Evolutionary conservation across 2,113 vertebrate species (phyloP).

Genomic region (Mustela nigripes): DNA sequence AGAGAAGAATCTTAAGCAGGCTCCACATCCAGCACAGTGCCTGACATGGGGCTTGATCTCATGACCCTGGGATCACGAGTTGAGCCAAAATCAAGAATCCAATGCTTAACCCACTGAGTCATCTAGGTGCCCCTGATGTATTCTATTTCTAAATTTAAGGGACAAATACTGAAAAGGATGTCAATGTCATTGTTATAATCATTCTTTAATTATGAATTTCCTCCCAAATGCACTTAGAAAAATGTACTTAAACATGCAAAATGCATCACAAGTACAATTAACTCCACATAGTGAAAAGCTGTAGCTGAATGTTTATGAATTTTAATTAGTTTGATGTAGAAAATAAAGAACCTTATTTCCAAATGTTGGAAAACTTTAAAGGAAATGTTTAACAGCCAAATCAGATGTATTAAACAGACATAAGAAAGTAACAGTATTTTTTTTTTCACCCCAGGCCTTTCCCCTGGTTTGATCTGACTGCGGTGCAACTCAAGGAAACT

Average conservation of each 20-base stretch:
- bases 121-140: not conserved
- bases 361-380: constrained; percentile 47
- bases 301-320: constrained; percentile 15
- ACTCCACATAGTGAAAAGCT: constrained; percentile 21
- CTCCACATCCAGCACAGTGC: not conserved
- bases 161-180: not conserved
- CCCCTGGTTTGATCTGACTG: constrained; percentile 89
- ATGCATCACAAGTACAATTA: not conserved
- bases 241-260: not conserved
- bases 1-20: not conserved
- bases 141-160: constrained; percentile 19
- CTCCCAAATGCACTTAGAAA: not conserved
- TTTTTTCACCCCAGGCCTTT: constrained; percentile 84
- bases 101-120: not conserved
- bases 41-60: not conserved
- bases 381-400: constrained; percentile 47
- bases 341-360: constrained; percentile 40
- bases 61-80: not conserved
- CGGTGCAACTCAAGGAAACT: constrained; percentile 85
- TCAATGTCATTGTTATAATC: not conserved
- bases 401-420: constrained; percentile 10
- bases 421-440: not conserved
- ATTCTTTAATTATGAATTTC: constrained; percentile 45
- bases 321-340: constrained; percentile 37
- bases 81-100: not conserved